Percentiles rank a stretch among this genome's conserved stretches.
Conservation (phyloP, 2,888 invertebrate species). For the Epinotia demarniana region DNA sequence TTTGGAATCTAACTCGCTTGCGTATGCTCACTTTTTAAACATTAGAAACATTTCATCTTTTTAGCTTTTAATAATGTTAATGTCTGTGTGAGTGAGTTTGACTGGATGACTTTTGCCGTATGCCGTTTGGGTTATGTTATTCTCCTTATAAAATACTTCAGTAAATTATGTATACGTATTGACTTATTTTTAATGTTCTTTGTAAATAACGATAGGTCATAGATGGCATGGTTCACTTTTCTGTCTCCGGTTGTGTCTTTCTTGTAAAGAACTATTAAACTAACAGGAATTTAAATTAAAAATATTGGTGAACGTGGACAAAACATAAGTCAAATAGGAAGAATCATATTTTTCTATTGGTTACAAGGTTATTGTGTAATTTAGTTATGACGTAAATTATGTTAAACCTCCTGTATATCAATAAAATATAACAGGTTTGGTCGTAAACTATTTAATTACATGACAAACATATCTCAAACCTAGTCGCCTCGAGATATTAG, state of each 20-base stretch:
- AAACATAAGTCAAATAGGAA: background rate
- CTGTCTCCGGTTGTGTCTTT: too few species aligned
- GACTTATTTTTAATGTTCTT: background rate
- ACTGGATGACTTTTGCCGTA: background rate
- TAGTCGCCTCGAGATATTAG: background rate
- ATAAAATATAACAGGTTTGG: slow-evolving; percentile 16
- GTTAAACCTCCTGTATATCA: slow-evolving; percentile 9
- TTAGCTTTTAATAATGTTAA: background rate
- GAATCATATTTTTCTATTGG: background rate
- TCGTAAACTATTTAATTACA: slow-evolving; percentile 2
- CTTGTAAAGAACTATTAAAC: too few species aligned
- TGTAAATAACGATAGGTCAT: background rate
- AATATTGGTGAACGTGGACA: too few species aligned
- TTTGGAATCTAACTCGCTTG: slow-evolving; percentile 1
- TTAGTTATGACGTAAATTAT: slow-evolving; percentile 27
- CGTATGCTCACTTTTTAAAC: background rate
- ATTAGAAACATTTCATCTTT: slow-evolving; percentile 1
- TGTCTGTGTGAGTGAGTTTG: background rate
- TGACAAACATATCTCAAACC: slow-evolving; percentile 5
- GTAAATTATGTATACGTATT: background rate
- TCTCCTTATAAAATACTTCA: background rate
- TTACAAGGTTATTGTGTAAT: slow-evolving; percentile 35
- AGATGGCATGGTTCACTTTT: too few species aligned
- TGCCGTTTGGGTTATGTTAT: background rate
- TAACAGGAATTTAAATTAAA: too few species aligned